Evolutionary conservation across 2,888 invertebrate genomes (phyloP).

Genomic region (Leuctra nigra): DNA sequence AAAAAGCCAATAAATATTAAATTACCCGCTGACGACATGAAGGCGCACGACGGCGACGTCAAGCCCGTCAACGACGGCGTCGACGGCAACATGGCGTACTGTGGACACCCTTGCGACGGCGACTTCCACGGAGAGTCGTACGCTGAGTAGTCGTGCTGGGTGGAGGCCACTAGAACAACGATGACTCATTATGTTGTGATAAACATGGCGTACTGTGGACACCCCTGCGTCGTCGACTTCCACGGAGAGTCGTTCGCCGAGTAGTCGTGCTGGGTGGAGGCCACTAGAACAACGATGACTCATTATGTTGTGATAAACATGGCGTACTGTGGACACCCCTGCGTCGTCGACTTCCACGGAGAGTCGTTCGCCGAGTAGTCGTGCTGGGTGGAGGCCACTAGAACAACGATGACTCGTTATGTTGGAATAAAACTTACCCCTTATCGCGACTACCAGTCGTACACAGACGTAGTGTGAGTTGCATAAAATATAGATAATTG

Average conservation of each 20-base stretch:
- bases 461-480: too few species aligned
- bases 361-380: constrained; percentile 19
- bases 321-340: constrained; percentile 27
- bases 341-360: constrained; percentile 25
- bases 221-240: constrained; percentile 26
- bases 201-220: constrained; percentile 27
- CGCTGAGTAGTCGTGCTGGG: constrained; percentile 13
- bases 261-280: constrained; percentile 14
- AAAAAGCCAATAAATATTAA: too few species aligned
- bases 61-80: constrained; percentile 12
- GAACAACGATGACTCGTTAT: too few species aligned
- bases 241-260: constrained; percentile 19
- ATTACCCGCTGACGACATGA: constrained; percentile 32
- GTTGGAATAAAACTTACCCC: too few species aligned
- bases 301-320: constrained; percentile 19
- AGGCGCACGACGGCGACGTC: constrained; percentile 29
- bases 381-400: constrained; percentile 3
- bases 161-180: background rate
- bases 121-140: constrained; percentile 24
- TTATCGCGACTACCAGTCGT: too few species aligned
- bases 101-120: constrained; percentile 26
- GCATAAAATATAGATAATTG: too few species aligned
- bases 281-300: background rate
- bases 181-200: constrained; percentile 4
- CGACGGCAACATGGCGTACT: constrained; percentile 26